A percentile compares a stretch with the other conserved stretches of the same genome.
phyloP scores from a whole-genome alignment of 1,140 invertebrate species.

The Bactericera cockerelli region DNA sequence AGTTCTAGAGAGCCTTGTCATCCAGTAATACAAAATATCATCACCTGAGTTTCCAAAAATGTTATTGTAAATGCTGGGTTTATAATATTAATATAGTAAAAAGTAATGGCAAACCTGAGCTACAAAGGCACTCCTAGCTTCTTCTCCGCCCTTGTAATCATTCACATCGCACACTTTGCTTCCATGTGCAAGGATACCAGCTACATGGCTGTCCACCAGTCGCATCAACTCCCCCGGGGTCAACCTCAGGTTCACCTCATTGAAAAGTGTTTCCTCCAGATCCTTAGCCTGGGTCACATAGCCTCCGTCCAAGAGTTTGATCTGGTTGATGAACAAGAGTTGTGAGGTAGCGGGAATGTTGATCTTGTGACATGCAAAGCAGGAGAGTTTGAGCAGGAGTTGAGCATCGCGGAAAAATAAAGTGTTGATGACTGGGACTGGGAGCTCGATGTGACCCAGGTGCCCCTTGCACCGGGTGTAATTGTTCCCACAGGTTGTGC shows the following conservation, averaged over 20 bases:
- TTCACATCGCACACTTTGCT: slow-evolving; percentile 5
- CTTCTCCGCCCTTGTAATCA: slow-evolving; percentile 2
- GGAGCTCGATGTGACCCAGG: slow-evolving; percentile 88
- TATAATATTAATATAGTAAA: too few species aligned
- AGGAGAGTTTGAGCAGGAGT: slow-evolving; percentile 47
- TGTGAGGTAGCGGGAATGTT: slow-evolving; percentile 46
- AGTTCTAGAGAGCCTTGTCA: too few species aligned
- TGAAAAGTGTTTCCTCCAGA: slow-evolving; percentile 30
- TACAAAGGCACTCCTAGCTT: slow-evolving; percentile 6
- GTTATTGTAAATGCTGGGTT: too few species aligned
- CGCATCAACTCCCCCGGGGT: not conserved
- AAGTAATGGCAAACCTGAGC: not conserved
- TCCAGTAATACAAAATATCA: too few species aligned
- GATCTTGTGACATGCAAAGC: slow-evolving; percentile 50
- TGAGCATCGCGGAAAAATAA: slow-evolving; percentile 63
- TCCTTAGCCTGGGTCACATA: slow-evolving; percentile 51
- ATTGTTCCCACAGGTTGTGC: slow-evolving; percentile 62
- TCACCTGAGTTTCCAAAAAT: too few species aligned
- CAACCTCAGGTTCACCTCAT: not conserved
- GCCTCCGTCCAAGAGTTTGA: slow-evolving; percentile 59
- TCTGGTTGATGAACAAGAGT: slow-evolving; percentile 49
- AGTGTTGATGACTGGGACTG: slow-evolving; percentile 81
- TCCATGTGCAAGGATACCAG: not conserved
- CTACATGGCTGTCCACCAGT: not conserved
- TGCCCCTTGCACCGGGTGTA: slow-evolving; percentile 73